Percentiles rank a stretch among this genome's conserved stretches.
Evolutionary conservation across 2,113 vertebrate genomes (phyloP).

Genomic region (Plestiodon gilberti): DNA sequence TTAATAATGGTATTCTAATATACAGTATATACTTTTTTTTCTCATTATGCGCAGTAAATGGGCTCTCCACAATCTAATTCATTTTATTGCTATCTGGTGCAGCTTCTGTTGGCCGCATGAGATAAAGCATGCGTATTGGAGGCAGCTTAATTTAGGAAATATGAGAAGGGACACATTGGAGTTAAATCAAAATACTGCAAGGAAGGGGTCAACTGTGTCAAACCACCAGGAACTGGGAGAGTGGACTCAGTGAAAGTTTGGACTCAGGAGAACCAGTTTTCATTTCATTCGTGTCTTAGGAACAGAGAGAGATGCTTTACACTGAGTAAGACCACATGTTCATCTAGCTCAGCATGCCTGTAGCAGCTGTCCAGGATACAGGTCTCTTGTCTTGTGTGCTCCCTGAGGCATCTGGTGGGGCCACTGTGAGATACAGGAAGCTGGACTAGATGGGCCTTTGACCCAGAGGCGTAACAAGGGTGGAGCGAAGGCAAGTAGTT

Average conservation of each 20-base stretch:
- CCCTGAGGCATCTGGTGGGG: too few relatives aligned
- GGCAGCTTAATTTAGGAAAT: neutral
- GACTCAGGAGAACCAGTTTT: neutral
- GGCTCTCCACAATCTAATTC: slow-evolving; percentile 58
- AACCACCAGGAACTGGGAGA: neutral
- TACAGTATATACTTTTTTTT: neutral
- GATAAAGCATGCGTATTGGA: neutral
- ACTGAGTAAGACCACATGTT: too few relatives aligned
- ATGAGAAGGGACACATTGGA: neutral
- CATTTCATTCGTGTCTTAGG: too few relatives aligned
- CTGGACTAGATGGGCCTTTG: too few relatives aligned
- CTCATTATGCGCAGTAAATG: slow-evolving; percentile 54
- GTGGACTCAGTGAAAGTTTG: neutral
- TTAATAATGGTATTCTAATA: neutral
- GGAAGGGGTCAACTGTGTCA: too few relatives aligned
- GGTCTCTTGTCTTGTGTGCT: too few relatives aligned
- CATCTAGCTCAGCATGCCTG: too few relatives aligned
- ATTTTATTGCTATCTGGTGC: slow-evolving; percentile 20
- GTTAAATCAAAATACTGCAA: neutral
- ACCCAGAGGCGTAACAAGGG: too few relatives aligned
- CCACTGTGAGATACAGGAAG: too few relatives aligned
- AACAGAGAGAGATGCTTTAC: too few relatives aligned
- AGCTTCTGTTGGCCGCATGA: slow-evolving; percentile 13
- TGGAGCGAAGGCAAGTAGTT: too few relatives aligned
- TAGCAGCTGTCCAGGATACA: too few relatives aligned